Evolutionary conservation across 2,113 vertebrate genomes (phyloP).

Genomic region (Echinops telfairi): DNA sequence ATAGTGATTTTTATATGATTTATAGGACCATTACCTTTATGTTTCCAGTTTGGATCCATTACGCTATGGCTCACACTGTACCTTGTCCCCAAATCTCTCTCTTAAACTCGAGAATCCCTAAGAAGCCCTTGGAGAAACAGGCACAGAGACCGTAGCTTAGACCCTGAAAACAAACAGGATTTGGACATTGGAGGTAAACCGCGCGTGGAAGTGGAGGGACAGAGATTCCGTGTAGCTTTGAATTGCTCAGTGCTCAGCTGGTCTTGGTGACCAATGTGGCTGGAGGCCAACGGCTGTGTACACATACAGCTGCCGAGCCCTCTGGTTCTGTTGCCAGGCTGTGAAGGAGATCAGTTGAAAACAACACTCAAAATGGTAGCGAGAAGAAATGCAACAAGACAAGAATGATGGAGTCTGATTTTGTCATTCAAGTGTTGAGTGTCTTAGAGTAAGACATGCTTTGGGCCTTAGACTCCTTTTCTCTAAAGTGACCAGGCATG

Average conservation of each 20-base stretch:
- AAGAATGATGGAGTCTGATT: fast-evolving
- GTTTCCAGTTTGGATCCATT: not conserved
- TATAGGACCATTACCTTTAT: not conserved
- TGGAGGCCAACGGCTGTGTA: not conserved
- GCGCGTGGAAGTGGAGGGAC: not conserved
- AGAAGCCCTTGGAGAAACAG: not conserved
- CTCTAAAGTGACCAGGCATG: not conserved
- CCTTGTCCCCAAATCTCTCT: not conserved
- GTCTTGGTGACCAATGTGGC: not conserved
- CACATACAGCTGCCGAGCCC: not conserved
- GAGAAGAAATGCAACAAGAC: not conserved
- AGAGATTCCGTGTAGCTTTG: not conserved
- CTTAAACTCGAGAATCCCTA: not conserved
- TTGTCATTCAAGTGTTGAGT: not conserved
- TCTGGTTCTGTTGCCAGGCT: not conserved
- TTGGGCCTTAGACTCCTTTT: not conserved
- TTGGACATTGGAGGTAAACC: not conserved
- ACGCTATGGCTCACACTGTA: not conserved
- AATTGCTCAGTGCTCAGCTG: not conserved
- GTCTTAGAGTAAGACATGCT: not conserved
- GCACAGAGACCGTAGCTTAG: not conserved
- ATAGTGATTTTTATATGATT: no score
- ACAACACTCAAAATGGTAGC: not conserved
- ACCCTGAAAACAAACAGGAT: not conserved
- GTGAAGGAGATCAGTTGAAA: not conserved